Evolutionary conservation across 1,140 invertebrate species (phyloP).

Genomic region (Anastatus disparis): DNA sequence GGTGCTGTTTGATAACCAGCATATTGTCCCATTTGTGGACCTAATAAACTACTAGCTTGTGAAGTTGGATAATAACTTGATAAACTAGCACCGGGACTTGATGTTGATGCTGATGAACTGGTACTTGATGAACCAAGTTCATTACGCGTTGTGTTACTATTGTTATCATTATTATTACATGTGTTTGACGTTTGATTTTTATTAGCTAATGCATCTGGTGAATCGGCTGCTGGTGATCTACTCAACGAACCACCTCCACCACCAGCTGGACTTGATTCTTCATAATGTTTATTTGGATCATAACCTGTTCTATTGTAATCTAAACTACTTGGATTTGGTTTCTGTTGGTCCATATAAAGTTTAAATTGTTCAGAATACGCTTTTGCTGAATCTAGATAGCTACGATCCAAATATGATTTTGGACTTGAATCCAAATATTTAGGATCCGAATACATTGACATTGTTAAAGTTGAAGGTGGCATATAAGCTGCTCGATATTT

Average conservation of each 20-base stretch:
- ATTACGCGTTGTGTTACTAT: constrained; percentile 60
- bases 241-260: constrained; percentile 62
- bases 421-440: constrained; percentile 72
- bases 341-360: constrained; percentile 81
- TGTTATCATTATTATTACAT: constrained; percentile 43
- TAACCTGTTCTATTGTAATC: constrained; percentile 65
- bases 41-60: constrained; percentile 60
- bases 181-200: constrained; percentile 67
- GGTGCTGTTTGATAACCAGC: constrained; percentile 70
- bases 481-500: constrained; percentile 79
- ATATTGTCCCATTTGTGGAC: constrained; percentile 74
- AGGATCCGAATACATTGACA: constrained; percentile 77
- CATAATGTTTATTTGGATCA: constrained; percentile 69
- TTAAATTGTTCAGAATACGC: constrained; percentile 81
- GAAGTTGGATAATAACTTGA: constrained; percentile 72
- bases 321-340: constrained; percentile 47
- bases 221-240: constrained; percentile 70
- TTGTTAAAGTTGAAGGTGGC: constrained; percentile 71
- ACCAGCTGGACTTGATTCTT: constrained; percentile 75
- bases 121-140: constrained; percentile 68
- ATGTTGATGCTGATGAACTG: constrained; percentile 67
- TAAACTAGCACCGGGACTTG: constrained; percentile 69
- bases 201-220: constrained; percentile 69
- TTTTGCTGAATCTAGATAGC: constrained; percentile 76
- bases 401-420: constrained; percentile 76